phyloP scores from a whole-genome alignment of 2,113 vertebrate genomes.

The Lota lota region DNA sequence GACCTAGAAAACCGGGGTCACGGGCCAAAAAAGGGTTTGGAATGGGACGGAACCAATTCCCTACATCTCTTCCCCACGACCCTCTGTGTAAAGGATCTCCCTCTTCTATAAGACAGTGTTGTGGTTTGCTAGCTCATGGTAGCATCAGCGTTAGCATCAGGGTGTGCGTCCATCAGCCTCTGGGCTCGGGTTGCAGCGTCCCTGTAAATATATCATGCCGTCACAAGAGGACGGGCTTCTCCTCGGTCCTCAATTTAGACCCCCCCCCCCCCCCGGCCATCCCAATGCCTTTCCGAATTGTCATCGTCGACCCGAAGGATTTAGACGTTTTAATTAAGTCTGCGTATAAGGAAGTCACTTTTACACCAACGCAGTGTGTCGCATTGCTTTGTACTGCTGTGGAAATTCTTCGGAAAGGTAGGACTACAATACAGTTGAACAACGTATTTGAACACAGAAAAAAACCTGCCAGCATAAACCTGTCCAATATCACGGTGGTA shows the following conservation, averaged over 20 bases:
- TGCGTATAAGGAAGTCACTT: not conserved
- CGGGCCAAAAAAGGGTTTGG: too few species aligned
- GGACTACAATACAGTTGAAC: too few species aligned
- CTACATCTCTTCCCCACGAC: not conserved
- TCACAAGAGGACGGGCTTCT: conserved; percentile 30
- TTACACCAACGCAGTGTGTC: not conserved
- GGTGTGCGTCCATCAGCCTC: conserved; percentile 24
- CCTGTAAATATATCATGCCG: conserved; percentile 45
- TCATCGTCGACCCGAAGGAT: not conserved
- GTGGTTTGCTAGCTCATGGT: not conserved
- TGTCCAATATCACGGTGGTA: too few species aligned
- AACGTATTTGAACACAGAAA: too few species aligned
- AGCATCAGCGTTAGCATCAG: conserved; percentile 13
- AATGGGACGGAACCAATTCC: not conserved
- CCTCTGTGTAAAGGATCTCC: not conserved
- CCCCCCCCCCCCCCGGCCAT: not conserved
- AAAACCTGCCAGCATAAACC: too few species aligned
- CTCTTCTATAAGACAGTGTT: not conserved
- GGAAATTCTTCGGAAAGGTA: too few species aligned
- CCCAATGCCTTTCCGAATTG: not conserved
- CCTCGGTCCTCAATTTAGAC: conserved; percentile 27
- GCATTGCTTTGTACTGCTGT: too few species aligned
- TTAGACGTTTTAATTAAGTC: not conserved
- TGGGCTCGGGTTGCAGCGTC: conserved; percentile 33
- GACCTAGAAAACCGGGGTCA: too few species aligned